A percentile compares a stretch with the other conserved stretches of the same genome.
Conservation (phyloP, 2,888 invertebrate genomes). For the Mesoligia furuncula region DNA sequence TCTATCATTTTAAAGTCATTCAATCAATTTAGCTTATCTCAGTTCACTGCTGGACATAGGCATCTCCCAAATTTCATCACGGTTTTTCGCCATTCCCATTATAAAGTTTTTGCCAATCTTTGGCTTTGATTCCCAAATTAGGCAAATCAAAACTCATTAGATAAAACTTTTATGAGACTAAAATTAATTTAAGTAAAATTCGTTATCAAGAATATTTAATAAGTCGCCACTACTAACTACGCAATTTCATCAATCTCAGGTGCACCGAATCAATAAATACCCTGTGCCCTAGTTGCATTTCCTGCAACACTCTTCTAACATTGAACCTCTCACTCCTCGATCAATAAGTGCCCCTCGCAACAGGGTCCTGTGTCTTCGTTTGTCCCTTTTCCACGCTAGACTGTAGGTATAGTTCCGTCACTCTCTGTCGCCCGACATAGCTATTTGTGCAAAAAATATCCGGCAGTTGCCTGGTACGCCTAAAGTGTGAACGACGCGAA, state of each 20-base stretch:
- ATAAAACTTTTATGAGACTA: not conserved
- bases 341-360: conserved; percentile 16
- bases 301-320: not conserved
- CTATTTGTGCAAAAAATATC: not conserved
- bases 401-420: not conserved
- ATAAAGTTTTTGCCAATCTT: not conserved
- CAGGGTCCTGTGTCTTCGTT: not conserved
- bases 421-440: not conserved
- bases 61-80: too few relatives aligned
- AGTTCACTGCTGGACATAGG: too few relatives aligned
- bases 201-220: not conserved
- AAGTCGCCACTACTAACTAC: not conserved
- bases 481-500: not conserved
- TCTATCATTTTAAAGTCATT: not conserved
- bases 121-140: not conserved
- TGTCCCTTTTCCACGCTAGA: conserved; percentile 8
- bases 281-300: not conserved
- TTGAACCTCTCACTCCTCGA: conserved; percentile 1
- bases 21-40: not conserved
- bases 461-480: conserved; percentile 1
- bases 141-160: not conserved
- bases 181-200: not conserved
- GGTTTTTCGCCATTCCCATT: not conserved
- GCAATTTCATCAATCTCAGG: not conserved
- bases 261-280: too few relatives aligned